A percentile compares a stretch with the other conserved stretches of the same genome.
Conservation (phyloP, 2,888 invertebrate genomes). For the Zygothrica quintamaculata region DNA sequence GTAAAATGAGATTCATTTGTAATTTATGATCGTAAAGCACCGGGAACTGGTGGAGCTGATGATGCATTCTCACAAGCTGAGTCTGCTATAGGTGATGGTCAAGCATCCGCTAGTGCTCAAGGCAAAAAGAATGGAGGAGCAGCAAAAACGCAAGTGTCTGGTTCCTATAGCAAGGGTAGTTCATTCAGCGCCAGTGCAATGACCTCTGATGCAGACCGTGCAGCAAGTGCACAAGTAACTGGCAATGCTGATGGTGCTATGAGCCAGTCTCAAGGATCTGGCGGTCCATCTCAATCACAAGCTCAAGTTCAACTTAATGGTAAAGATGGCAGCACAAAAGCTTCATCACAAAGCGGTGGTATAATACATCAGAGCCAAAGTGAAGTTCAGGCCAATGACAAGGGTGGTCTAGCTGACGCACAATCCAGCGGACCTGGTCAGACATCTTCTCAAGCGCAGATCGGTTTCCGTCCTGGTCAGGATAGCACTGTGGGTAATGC, state of each 20-base stretch:
- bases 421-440: conserved; percentile 93
- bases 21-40: conserved; percentile 41
- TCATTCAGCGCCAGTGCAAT: conserved; percentile 93
- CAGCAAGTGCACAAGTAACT: conserved; percentile 87
- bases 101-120: conserved; percentile 91
- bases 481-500: conserved; percentile 86
- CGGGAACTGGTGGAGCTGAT: conserved; percentile 83
- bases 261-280: conserved; percentile 90
- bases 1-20: no score
- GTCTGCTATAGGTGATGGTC: conserved; percentile 86
- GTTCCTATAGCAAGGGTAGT: conserved; percentile 91
- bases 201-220: conserved; percentile 90
- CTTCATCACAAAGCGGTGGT: conserved; percentile 91
- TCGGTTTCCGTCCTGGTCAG: conserved; percentile 91
- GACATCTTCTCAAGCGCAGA: conserved; percentile 94
- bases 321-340: conserved; percentile 90
- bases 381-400: conserved; percentile 90
- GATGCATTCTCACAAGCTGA: conserved; percentile 90
- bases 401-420: conserved; percentile 93
- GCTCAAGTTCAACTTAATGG: conserved; percentile 91
- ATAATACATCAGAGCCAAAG: conserved; percentile 88
- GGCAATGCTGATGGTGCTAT: conserved; percentile 91
- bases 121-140: conserved; percentile 90
- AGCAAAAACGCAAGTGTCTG: conserved; percentile 93
- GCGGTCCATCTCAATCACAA: conserved; percentile 90